Base-by-base conservation (phyloP, 2,113 vertebrate species). In the Puffinus mauretanicus region DNA sequence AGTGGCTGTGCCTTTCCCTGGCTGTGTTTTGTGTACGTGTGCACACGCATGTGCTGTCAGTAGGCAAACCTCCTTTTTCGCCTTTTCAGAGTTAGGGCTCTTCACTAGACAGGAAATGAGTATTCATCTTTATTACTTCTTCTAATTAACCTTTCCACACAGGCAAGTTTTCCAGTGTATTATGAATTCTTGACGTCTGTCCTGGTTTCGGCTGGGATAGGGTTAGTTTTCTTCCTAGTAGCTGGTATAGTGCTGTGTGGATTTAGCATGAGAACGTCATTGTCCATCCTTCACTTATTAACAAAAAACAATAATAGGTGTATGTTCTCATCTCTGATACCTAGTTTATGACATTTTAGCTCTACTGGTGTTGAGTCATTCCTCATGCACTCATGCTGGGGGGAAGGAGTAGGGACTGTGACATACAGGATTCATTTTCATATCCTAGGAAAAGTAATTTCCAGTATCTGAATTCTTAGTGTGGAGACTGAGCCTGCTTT, bases 241-340 rank as follows among this genome's bases (percentile, higher is more conserved):
- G 46, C 46, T 46, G 46, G 18, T 46, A 19, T 19, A 46, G 46
- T 46, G 46, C 46, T 46, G 46, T 46, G 46, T 46, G 18, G 46
- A 19, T 46, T 46, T 46, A 46, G 18, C 46, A 46, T 6, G 46
- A 46, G 46, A 46, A 73, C 0, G 10, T 90, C 57, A 26, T 34
- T 70, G 25, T 21, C 34, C 36, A 26, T 52, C 67, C 18, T 72
- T 51, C 11, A 3, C 10, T 76, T 67, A 8, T 12, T 62, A 57
- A 11, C 13, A n/a, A 21, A 69, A 58, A 9, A 0, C 62, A 49
- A 0, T 11, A 42, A 11, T 1, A 32, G 58, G 7, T 1, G 0
- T 38, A 2, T 3, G 49, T 36, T 95, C 80, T 66, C 19, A 7
- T 22, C 25, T 30, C 49, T 60, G 20, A 47, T 47, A 18, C 6